Base-by-base conservation (phyloP, 2,113 vertebrate species). In the Nothobranchius kuhntae region DNA sequence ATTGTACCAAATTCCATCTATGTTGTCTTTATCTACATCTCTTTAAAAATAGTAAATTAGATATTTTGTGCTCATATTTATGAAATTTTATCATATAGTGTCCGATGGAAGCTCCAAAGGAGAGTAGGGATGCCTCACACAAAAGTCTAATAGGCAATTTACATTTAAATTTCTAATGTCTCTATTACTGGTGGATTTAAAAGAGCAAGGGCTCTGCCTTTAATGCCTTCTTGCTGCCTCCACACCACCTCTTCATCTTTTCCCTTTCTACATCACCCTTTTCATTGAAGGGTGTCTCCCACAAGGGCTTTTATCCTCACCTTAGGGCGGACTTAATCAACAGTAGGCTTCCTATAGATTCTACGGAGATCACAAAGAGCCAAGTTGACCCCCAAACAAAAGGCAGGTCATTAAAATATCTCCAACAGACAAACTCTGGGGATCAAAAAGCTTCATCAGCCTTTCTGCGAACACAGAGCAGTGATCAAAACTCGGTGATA, bases 81-180 rank as follows among this genome's bases (percentile, higher is more conserved):
- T 78, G 61, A 77, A 44, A 80, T 71, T 74, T 46, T 61, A 81
- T 66, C 61, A 61, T 80, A 78, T 62, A 2, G 73, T 53, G 56
- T 73, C 76, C 69, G 81, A 77, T 73, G 47, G 66, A 69, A 78
- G 80, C 70, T 69, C 77, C 84, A 90, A 88, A 85, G 79, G 78
- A 65, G 75, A 78, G 86, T 80, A 72, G 83, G 78, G 61, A 89
- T 86, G 82, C 91, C 88, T 91, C 88, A 90, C 84, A 85, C 79
- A 84, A 86, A 86, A 88, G 84, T 87, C 89, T 91, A 92, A 91
- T 87, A 89, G 90, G 86, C 89, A 89, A 93, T 92, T 93, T 93
- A 87, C 88, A 93, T 92, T 91, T 91, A 87, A 88, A 92, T 92
- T 90, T 90, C 78, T 77, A 88, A 87, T 83, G 83, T 86, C 62